A percentile compares a stretch with the other conserved stretches of the same genome.
Conservation (phyloP, 2,888 invertebrate genomes). For the Julus scandinavius region DNA sequence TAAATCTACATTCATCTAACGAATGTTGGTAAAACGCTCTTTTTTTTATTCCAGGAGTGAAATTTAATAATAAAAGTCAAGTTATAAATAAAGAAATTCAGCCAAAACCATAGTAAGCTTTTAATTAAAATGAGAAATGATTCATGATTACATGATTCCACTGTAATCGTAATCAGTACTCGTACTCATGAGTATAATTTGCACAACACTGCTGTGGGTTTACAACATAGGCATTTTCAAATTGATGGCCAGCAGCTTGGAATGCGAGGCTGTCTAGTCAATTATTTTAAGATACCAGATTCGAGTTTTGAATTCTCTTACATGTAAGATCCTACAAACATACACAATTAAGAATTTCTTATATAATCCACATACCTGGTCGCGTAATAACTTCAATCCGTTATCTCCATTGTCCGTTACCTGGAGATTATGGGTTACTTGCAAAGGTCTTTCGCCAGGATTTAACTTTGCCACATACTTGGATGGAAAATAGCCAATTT, state of each 20-base stretch:
- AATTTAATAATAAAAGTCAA: background rate
- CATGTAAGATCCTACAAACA: too few species aligned
- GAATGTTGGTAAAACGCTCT: background rate
- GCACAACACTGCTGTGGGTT: too few species aligned
- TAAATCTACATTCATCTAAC: background rate
- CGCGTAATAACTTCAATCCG: conserved; percentile 82
- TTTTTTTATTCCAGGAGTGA: background rate
- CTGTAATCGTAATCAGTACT: too few species aligned
- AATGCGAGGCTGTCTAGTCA: too few species aligned
- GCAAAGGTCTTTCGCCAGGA: conserved; percentile 88
- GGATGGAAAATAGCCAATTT: conserved; percentile 92
- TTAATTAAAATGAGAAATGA: background rate
- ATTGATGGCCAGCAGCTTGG: too few species aligned
- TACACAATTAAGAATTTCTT: background rate
- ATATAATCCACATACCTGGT: conserved; percentile 72
- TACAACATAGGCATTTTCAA: too few species aligned
- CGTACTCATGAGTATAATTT: too few species aligned
- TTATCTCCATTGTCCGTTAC: conserved; percentile 81
- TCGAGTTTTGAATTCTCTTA: too few species aligned
- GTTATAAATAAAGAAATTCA: background rate
- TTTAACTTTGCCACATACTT: conserved; percentile 92
- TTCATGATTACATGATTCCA: too few species aligned
- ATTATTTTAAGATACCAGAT: too few species aligned
- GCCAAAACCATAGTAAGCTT: background rate
- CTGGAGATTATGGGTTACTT: conserved; percentile 86